Conservation (phyloP, 1,140 invertebrate genomes). For the Triops cancriformis region DNA sequence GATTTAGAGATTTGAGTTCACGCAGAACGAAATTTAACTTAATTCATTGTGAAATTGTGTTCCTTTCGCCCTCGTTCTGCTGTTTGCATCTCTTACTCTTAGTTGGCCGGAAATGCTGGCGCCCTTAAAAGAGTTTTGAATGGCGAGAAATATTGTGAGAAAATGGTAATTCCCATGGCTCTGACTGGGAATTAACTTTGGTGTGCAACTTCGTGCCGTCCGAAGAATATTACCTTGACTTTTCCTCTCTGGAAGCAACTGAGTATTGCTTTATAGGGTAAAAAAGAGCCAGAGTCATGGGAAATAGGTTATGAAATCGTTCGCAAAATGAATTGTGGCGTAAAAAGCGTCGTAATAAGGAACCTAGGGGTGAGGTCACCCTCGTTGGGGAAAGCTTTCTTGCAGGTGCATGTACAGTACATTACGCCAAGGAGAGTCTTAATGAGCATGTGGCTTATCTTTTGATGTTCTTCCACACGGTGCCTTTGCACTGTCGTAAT, state of each 20-base stretch:
- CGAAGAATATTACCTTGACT: background rate
- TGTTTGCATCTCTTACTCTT: too few relatives aligned
- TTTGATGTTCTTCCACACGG: slow-evolving; percentile 4
- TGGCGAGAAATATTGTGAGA: background rate
- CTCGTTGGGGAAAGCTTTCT: background rate
- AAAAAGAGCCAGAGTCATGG: background rate
- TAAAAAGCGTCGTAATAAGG: background rate
- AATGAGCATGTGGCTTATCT: background rate
- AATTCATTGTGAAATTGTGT: too few relatives aligned
- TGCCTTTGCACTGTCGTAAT: background rate
- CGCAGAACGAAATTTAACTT: too few relatives aligned
- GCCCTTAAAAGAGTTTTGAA: too few relatives aligned
- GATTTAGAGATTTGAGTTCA: too few relatives aligned
- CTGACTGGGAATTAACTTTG: background rate
- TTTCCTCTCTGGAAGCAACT: background rate
- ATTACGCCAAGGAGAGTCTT: background rate
- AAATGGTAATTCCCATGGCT: background rate
- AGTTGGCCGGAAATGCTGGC: too few relatives aligned
- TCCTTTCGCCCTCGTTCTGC: too few relatives aligned
- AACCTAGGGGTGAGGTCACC: background rate
- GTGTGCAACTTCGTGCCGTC: background rate
- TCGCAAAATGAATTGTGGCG: background rate
- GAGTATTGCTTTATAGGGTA: background rate
- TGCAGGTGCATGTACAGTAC: background rate
- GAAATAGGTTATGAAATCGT: background rate